Conservation (phyloP, 2,113 vertebrate species). For the Orycteropus afer region DNA sequence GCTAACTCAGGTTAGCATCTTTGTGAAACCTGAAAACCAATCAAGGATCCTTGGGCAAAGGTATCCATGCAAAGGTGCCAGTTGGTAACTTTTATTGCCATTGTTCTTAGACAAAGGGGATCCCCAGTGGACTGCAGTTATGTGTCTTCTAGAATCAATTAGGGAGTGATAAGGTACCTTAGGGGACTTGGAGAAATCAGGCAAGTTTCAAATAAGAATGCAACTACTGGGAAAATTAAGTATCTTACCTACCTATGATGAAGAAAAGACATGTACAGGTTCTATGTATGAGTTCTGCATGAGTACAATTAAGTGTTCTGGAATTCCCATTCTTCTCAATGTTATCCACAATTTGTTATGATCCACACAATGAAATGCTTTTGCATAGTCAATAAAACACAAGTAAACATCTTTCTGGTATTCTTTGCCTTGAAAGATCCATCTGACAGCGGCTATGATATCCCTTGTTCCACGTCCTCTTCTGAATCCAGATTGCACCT, state of each 20-base stretch:
- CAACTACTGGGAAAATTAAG: slow-evolving; percentile 4
- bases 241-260: not conserved
- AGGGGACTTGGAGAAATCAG: not conserved
- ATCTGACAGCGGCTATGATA: too few relatives aligned
- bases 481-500: too few relatives aligned
- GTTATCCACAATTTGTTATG: too few relatives aligned
- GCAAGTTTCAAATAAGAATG: not conserved
- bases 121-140: not conserved
- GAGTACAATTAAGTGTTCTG: too few relatives aligned
- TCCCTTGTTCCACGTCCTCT: too few relatives aligned
- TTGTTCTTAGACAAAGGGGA: not conserved
- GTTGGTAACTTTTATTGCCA: not conserved
- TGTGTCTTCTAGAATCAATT: not conserved
- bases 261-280: slow-evolving; percentile 17
- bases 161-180: not conserved
- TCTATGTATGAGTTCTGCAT: too few relatives aligned
- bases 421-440: too few relatives aligned
- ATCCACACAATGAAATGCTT: too few relatives aligned
- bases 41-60: not conserved
- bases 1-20: not conserved
- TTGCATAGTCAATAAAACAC: too few relatives aligned
- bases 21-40: not conserved
- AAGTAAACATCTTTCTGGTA: too few relatives aligned
- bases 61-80: not conserved
- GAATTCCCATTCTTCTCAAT: too few relatives aligned